phyloP scores from a whole-genome alignment of 2,888 invertebrate genomes.

The Serripes groenlandicus region DNA sequence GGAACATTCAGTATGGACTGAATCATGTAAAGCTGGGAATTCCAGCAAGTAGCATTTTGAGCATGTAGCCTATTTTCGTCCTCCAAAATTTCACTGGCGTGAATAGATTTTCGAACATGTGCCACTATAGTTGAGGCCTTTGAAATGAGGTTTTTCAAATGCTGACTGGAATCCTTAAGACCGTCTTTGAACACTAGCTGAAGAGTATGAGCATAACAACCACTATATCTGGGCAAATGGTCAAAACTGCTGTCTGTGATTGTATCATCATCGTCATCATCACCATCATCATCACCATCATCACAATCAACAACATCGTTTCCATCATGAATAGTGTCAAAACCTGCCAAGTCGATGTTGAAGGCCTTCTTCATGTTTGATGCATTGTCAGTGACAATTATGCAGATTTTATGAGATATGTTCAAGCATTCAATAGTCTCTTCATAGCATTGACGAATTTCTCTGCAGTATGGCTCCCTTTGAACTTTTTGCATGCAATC shows the following conservation, averaged over 20 bases:
- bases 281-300: constrained; percentile 15
- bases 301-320: constrained; percentile 2
- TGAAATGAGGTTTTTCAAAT: constrained; percentile 24
- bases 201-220: constrained; percentile 28
- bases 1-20: constrained; percentile 16
- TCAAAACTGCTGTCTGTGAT: background rate
- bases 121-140: constrained; percentile 48
- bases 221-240: constrained; percentile 7
- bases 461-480: constrained; percentile 51
- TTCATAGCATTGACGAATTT: constrained; percentile 55
- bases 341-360: constrained; percentile 34
- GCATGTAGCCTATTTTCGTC: constrained; percentile 45
- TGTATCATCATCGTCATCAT: background rate
- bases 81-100: constrained; percentile 47
- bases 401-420: constrained; percentile 32
- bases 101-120: constrained; percentile 43
- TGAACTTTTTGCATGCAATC: constrained; percentile 35
- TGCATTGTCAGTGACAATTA: constrained; percentile 56
- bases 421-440: constrained; percentile 41
- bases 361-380: constrained; percentile 58
- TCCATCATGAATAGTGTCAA: constrained; percentile 1
- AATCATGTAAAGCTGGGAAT: constrained; percentile 55
- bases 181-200: constrained; percentile 27
- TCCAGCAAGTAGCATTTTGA: constrained; percentile 51
- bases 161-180: constrained; percentile 13